Evolutionary conservation across 2,113 vertebrate species (phyloP), one percentile per base, ranked within the genome.

Genomic region (Ramphastos sulfuratus): DNA sequence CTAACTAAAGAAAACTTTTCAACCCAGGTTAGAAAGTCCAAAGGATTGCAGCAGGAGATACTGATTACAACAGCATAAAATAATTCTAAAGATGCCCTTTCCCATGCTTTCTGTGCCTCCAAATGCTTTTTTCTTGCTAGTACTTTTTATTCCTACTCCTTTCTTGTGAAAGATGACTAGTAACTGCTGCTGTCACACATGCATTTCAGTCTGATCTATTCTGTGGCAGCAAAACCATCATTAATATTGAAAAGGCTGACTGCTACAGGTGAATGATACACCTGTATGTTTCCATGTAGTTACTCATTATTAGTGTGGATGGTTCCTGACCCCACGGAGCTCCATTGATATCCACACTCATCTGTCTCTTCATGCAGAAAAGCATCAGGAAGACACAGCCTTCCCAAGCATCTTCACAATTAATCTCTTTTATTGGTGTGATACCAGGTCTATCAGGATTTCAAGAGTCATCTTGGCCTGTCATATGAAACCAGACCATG

Each of bases 261-360:
- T 44, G 4, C 19, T 60, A 61, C 14, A 48, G 48, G 9, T 80
- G 31, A 85, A 54, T 25, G 23, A 10, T 24, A 52, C 12, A 80
- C 28, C 23, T 71, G 13, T 19, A 9, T 11, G 6, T 79, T 73
- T 87, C 77, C 54, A 30, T 12, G 10, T 15, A 58, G 18, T 33
- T 37, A 50, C 35, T 13, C 0, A 0, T n/a, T 65, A 69, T 42
- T 14, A 65, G n/a, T 3, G 0, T 30, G 27, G 48, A 39, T 39
- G 30, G n/a, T 27, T 78, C 48, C 61, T 59, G 56, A 61, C 19
- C 63, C 60, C 67, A 4, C 24, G 42, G 48, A 88, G 24, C 25
- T 85, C 27, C 42, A 52, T 8, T 50, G 21, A 72, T 24, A 66
- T 25, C 20, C 50, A 61, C 0, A 0, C 5, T 77, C 9, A 7